Conservation (phyloP, 2,888 invertebrate genomes). For the Thera britannica region DNA sequence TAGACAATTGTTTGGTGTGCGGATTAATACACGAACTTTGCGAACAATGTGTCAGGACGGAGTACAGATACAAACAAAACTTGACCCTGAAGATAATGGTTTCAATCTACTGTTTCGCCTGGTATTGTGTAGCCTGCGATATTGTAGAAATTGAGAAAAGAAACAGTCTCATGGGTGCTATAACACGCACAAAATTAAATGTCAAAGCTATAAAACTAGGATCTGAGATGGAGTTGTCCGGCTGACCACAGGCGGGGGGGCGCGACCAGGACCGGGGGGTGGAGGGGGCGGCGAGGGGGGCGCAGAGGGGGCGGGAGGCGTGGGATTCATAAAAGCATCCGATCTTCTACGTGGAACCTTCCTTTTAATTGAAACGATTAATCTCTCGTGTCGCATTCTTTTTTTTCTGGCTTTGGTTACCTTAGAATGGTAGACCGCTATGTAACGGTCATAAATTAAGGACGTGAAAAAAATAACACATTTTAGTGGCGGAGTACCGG, state of each 20-base stretch:
- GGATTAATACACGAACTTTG: constrained; percentile 29
- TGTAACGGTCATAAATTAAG: background rate
- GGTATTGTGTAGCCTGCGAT: background rate
- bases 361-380: constrained; percentile 18
- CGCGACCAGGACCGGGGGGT: background rate
- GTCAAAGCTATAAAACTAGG: constrained; percentile 3
- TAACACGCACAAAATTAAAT: background rate
- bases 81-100: background rate
- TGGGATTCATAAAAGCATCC: constrained; percentile 17
- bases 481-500: no score
- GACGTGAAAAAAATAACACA: background rate
- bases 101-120: background rate
- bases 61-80: constrained; percentile 17
- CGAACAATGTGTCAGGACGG: constrained; percentile 16
- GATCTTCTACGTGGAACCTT: constrained; percentile 20
- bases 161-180: background rate
- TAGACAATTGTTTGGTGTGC: constrained; percentile 37
- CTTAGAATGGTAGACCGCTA: background rate
- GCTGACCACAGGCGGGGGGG: constrained; percentile 7
- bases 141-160: background rate
- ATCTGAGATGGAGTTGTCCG: background rate
- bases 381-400: constrained; percentile 2
- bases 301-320: background rate
- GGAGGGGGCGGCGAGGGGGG: constrained; percentile 10
- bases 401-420: background rate